These are phyloP conservation scores for Archegozetes longisetosus DNA, from an alignment of 1,140 invertebrate genomes.

Conservation along the genomic window DNA sequence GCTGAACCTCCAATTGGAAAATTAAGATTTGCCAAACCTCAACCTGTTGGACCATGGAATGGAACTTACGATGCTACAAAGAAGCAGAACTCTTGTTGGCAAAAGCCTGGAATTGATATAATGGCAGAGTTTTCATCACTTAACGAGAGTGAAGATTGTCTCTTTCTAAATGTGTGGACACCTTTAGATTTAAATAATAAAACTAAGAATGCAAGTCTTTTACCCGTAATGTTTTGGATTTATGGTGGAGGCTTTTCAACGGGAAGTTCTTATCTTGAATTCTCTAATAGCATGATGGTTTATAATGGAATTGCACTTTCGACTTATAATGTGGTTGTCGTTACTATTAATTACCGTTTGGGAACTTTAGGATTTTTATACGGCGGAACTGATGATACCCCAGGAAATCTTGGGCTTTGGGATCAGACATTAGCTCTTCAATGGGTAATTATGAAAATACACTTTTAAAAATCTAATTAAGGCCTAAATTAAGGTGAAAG, in stretches of 20 bases:
- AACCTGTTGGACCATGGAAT: conserved; percentile 1
- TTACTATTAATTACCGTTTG: conserved; percentile 86
- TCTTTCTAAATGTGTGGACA: conserved; percentile 31
- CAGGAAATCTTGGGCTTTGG: conserved; percentile 70
- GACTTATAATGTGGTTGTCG: conserved; percentile 80
- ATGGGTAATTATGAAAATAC: too few relatives aligned
- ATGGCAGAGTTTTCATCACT: conserved; percentile 5
- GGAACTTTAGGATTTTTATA: conserved; percentile 84
- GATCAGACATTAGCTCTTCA: conserved; percentile 86
- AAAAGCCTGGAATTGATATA: conserved; percentile 13
- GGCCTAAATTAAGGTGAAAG: too few relatives aligned
- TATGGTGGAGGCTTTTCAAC: conserved; percentile 25
- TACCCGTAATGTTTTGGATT: conserved; percentile 24
- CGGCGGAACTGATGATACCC: conserved; percentile 57
- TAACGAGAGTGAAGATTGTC: conserved; percentile 27
- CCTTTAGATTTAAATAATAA: conserved; percentile 9
- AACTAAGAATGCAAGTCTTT: background rate
- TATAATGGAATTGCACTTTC: too few relatives aligned
- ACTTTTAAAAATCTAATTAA: too few relatives aligned
- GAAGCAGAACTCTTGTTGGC: conserved; percentile 18
- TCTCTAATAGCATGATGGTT: too few relatives aligned
- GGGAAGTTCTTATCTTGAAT: too few relatives aligned
- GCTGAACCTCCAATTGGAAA: conserved; percentile 55
- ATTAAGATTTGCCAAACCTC: conserved; percentile 46
- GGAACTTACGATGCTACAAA: background rate